These are phyloP conservation scores for Aethina tumida DNA, from an alignment of 1,140 invertebrate species.

Conservation along the genomic window DNA sequence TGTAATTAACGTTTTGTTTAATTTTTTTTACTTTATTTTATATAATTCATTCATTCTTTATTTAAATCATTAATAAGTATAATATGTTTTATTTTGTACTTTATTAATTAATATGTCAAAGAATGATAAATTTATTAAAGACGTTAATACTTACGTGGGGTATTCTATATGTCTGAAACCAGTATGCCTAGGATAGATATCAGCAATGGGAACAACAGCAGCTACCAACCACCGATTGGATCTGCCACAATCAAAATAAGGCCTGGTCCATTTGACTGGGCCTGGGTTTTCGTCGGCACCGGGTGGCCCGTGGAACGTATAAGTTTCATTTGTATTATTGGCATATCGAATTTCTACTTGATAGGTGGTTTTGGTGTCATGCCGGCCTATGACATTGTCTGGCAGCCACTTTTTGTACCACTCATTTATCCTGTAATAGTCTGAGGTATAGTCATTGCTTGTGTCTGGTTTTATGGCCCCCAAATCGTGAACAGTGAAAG, in stretches of 20 bases:
- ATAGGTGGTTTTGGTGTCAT: constrained; percentile 91
- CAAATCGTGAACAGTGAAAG: constrained; percentile 71
- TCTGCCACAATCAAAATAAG: constrained; percentile 94
- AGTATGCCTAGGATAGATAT: constrained; percentile 91
- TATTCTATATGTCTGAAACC: constrained; percentile 92
- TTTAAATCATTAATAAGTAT: too few species aligned
- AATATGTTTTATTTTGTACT: too few species aligned
- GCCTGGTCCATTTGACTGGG: constrained; percentile 86
- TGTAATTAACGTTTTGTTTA: too few species aligned
- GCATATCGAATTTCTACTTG: constrained; percentile 85
- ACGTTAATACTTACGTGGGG: constrained; percentile 66
- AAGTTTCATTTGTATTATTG: constrained; percentile 92
- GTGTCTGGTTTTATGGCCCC: constrained; percentile 68
- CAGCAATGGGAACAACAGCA: constrained; percentile 87
- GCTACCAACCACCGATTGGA: constrained; percentile 93
- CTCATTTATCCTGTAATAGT: constrained; percentile 84
- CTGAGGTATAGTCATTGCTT: constrained; percentile 76
- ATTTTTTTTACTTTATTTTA: too few species aligned
- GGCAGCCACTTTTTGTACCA: constrained; percentile 88
- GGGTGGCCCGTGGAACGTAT: constrained; percentile 87
- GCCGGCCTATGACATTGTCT: constrained; percentile 66
- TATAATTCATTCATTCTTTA: too few species aligned
- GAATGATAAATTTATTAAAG: too few species aligned
- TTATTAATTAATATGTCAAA: too few species aligned
- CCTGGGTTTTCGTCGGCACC: constrained; percentile 80